Percentiles rank a stretch among this genome's conserved stretches.
phyloP scores from a whole-genome alignment of 2,797 vertebrate genomes.

The Podarcis lilfordi region DNA sequence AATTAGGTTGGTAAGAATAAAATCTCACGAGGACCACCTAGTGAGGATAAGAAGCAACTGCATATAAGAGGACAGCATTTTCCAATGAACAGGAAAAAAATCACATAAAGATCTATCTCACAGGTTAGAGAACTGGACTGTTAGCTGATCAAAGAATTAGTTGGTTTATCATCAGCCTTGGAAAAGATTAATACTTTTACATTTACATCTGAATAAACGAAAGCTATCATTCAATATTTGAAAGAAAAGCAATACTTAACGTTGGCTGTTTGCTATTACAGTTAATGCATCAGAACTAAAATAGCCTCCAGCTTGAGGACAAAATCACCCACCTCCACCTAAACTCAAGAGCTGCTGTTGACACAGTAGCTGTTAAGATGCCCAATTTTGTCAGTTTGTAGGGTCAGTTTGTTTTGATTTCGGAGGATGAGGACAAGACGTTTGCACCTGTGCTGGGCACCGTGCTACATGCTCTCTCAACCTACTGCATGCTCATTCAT shows the following conservation, averaged over 20 bases:
- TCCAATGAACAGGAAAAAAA: background rate
- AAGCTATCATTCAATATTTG: background rate
- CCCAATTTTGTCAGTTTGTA: no score
- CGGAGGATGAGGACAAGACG: no score
- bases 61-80: slow-evolving; percentile 15
- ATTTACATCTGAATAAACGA: background rate
- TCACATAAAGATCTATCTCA: background rate
- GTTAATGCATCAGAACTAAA: background rate
- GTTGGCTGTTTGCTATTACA: background rate
- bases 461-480: no score
- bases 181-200: background rate
- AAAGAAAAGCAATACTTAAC: background rate
- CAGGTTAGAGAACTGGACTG: background rate
- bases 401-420: no score
- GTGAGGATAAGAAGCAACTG: slow-evolving; percentile 56
- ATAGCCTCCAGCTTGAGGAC: background rate
- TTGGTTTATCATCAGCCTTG: background rate
- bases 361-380: no score
- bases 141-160: background rate
- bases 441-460: no score
- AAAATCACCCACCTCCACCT: no score
- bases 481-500: no score
- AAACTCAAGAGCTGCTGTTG: no score
- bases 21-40: slow-evolving; percentile 64
- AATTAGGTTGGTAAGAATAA: background rate